Evolutionary conservation across 2,113 vertebrate genomes (phyloP), one percentile per base, ranked within the genome.

Genomic region (Mobula hypostoma): DNA sequence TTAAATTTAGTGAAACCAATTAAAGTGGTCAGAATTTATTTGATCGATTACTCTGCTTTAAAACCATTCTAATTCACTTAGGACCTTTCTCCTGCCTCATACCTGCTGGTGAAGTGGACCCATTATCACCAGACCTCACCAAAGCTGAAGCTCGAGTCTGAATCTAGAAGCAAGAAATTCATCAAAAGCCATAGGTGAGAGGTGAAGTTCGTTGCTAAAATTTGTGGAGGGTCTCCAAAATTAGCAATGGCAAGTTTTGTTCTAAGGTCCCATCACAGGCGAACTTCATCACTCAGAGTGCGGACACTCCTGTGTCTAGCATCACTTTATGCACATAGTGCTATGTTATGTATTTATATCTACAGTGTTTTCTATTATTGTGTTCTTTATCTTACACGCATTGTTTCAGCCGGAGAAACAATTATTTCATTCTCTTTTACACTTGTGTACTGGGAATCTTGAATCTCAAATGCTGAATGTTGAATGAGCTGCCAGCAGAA

Each of bases 31-130:
- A 94, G 94, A 94, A 95, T 95, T 82, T 95, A 95, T 95, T 94
- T 96, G 95, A 96, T 88, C 94, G 95, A 95, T 94, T 94, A 87
- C 0, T 74, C 72, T 94, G 92, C 95, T 94, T 94, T 94, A 94
- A 77, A 94, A 95, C 94, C 95, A 95, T 93, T 94, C 94, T 96
- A 95, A 96, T 96, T 96, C 95, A 96, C 95, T 95, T 94, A 74
- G 94, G 95, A 90, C 94, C 78, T 66, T 95, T 95, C 85, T 80
- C 95, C 95, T 95, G 91, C 94, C n/a, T 87, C 63, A 14, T 95
- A 94, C 68, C 32, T 68, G 94, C 90, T 94, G 40, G 94, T 92
- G 94, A 0, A 94, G 95, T 95, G 94, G 95, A 96, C 95, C 32
- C 94, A 95, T 94, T 96, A 79, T 96, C 80, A 87, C 94, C 94